Base-by-base conservation (phyloP, 2,113 vertebrate species). In the Orcinus orca region DNA sequence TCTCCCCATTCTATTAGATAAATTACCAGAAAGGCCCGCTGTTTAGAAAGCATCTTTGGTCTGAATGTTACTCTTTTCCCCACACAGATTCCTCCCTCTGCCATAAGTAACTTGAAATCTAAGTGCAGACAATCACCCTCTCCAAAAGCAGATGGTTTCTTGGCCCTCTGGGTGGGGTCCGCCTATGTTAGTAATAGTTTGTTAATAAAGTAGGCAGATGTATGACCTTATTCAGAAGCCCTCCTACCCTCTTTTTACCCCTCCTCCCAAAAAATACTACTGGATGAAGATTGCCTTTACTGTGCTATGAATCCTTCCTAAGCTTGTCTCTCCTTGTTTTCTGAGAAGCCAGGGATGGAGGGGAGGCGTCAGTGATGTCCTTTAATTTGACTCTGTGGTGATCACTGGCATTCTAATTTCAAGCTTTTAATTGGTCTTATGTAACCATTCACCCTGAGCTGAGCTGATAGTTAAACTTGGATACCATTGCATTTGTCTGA, bases 251-350 rank as follows among this genome's bases (percentile, higher is more conserved):
- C 20, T 73, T n/a, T 44, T 77, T 13, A 58, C 15, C n/a, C 21
- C 14, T 25, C 17, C 8, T 41, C 3, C 55, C 53, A 6, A 1
- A 12, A 38, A 86, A 38, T 20, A 8, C 60, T 67, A 12, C 47
- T 89, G 38, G 33, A 21, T 44, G 14, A 62, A 55, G 2, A 41
- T 53, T n/a, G 3, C 21, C 65, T 84, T 93, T 74, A 38, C 14
- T 76, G 7, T 63, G 63, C 12, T 89, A 20, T 63, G 1, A 60
- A 26, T 26, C n/a, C 62, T 86, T 36, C 88, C 36, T 25, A 79
- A 83, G 44, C n/a, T 90, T 93, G 60, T 88, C 92, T 95, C 86
- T 93, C 36, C 5, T 87, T 84, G 23, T 62, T 86, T 76, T 85
- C 50, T 60, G 41, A 77, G 85, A 84, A 90, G 29, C 23, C 38